Conservation (phyloP, 2,888 invertebrate genomes). For the Drosophila mimetica region DNA sequence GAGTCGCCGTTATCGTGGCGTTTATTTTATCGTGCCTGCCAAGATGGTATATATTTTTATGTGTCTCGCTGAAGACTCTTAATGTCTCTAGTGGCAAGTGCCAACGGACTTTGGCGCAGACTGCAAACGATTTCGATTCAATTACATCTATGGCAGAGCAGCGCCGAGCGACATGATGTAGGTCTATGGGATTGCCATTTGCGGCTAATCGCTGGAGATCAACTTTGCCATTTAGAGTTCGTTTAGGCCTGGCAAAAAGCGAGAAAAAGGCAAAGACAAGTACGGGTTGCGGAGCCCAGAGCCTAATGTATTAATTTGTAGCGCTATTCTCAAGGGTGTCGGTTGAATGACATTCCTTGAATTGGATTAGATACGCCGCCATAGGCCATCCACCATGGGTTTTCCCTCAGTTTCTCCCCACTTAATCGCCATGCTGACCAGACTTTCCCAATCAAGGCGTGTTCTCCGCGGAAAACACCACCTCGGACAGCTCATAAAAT, state of each 20-base stretch:
- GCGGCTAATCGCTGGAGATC: slow-evolving; percentile 60
- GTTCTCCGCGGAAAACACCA: slow-evolving; percentile 42
- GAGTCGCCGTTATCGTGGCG: slow-evolving; percentile 72
- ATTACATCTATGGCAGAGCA: slow-evolving; percentile 60
- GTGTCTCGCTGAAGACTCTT: slow-evolving; percentile 19
- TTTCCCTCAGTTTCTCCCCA: neutral
- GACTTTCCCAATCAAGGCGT: slow-evolving; percentile 49
- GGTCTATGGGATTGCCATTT: slow-evolving; percentile 71
- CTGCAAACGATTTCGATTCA: slow-evolving; percentile 62
- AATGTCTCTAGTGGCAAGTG: slow-evolving; percentile 21
- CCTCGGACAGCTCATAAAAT: slow-evolving; percentile 51
- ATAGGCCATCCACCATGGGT: too few relatives aligned
- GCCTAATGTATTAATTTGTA: slow-evolving; percentile 63
- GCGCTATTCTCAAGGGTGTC: slow-evolving; percentile 70
- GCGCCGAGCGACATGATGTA: slow-evolving; percentile 42
- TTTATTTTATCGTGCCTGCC: slow-evolving; percentile 59
- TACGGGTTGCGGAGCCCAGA: slow-evolving; percentile 22
- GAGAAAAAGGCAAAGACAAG: slow-evolving; percentile 42
- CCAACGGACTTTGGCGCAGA: slow-evolving; percentile 50
- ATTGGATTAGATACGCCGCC: slow-evolving; percentile 1
- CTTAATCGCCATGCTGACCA: slow-evolving; percentile 11
- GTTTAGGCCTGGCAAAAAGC: slow-evolving; percentile 54
- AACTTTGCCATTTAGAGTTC: slow-evolving; percentile 65
- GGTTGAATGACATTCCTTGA: slow-evolving; percentile 62
- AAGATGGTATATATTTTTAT: neutral